A percentile compares a stretch with the other conserved stretches of the same genome.
Conservation (phyloP, 2,113 vertebrate species). For the Lampris incognitus region DNA sequence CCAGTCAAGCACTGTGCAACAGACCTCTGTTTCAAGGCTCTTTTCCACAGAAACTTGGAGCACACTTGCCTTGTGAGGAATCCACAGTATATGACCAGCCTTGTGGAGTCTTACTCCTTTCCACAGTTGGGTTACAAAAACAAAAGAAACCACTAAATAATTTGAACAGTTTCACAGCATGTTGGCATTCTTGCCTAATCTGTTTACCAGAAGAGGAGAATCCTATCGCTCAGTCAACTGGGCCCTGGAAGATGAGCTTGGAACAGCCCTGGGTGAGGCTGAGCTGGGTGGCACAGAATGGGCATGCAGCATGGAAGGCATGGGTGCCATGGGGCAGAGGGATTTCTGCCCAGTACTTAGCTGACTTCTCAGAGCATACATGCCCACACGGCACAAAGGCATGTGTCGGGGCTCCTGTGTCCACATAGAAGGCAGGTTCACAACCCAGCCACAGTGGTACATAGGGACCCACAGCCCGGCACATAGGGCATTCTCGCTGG, state of each 20-base stretch:
- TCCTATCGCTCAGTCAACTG: constrained; percentile 88
- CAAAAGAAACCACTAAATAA: constrained; percentile 64
- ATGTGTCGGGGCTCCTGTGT: constrained; percentile 92
- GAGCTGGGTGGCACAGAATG: constrained; percentile 95
- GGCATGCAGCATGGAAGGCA: constrained; percentile 96
- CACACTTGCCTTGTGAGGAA: constrained; percentile 31
- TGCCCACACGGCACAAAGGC: constrained; percentile 97
- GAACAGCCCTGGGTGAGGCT: constrained; percentile 89
- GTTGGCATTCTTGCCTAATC: constrained; percentile 48
- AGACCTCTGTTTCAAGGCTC: constrained; percentile 34
- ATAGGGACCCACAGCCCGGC: constrained; percentile 93
- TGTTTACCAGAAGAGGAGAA: constrained; percentile 8
- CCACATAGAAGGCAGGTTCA: constrained; percentile 96
- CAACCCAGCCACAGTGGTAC: constrained; percentile 97
- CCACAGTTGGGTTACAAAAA: constrained; percentile 53
- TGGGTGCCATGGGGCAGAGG: constrained; percentile 97
- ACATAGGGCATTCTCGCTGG: constrained; percentile 97
- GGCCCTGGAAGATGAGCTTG: constrained; percentile 98
- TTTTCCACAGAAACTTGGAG: neutral
- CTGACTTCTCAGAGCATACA: constrained; percentile 96
- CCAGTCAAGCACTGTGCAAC: constrained; percentile 43
- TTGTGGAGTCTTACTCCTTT: constrained; percentile 38
- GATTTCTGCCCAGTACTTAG: constrained; percentile 97
- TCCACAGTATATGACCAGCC: constrained; percentile 61
- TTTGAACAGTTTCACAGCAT: constrained; percentile 75